Evolutionary conservation across 2,797 vertebrate species (phyloP).

Genomic region (Esox lucius): DNA sequence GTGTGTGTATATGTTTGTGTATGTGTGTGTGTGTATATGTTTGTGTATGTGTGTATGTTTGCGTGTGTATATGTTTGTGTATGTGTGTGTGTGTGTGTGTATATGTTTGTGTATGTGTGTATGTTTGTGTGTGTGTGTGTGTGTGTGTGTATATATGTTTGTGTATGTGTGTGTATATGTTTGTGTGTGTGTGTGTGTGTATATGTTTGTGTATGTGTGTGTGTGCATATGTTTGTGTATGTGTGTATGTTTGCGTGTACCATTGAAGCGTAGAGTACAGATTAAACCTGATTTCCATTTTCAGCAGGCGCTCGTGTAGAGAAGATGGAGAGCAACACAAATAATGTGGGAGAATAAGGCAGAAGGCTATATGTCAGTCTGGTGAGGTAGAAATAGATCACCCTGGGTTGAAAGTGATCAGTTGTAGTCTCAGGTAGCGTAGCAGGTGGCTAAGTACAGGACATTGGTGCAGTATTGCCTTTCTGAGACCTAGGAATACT

Average conservation of each 20-base stretch:
- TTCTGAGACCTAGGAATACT: neutral
- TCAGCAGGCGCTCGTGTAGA: neutral
- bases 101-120: neutral
- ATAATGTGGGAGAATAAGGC: neutral
- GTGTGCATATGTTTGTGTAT: neutral
- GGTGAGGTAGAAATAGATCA: neutral
- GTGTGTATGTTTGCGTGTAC: neutral
- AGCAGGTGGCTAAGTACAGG: neutral
- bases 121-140: neutral
- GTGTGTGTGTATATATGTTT: too few species aligned
- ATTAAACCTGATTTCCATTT: conserved; percentile 4
- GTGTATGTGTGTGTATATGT: neutral
- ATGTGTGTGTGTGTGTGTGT: neutral
- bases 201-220: neutral
- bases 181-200: neutral
- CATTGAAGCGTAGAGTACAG: neutral
- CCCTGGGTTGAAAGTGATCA: neutral
- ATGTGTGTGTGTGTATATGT: neutral
- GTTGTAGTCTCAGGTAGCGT: neutral
- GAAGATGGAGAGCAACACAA: neutral
- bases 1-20: neutral
- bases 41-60: conserved; percentile 1
- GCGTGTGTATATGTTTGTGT: neutral
- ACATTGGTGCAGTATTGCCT: neutral
- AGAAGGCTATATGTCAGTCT: neutral